Evolutionary conservation across 1,140 invertebrate species (phyloP).

Genomic region (Adoxophyes honmai): DNA sequence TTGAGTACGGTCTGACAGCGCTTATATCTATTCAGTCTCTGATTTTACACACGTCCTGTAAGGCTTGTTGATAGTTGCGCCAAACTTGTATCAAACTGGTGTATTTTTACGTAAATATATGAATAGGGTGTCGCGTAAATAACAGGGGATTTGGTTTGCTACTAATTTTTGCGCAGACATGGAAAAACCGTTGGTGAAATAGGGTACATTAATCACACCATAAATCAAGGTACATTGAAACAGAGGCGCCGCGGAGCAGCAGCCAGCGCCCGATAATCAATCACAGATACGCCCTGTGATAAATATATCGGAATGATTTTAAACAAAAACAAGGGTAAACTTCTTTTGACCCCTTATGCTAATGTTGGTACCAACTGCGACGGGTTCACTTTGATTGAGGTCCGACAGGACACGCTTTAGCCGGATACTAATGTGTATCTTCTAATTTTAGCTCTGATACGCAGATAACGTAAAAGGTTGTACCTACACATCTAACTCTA

Average conservation of each 20-base stretch:
- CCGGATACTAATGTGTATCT: constrained; percentile 15
- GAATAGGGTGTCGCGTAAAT: background rate
- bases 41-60: constrained; percentile 26
- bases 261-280: background rate
- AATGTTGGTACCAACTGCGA: constrained; percentile 3
- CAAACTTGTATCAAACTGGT: constrained; percentile 23
- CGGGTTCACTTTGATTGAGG: constrained; percentile 30
- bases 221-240: constrained; percentile 15
- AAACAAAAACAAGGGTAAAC: constrained; percentile 11
- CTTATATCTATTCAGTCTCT: constrained; percentile 26
- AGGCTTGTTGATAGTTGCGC: constrained; percentile 34
- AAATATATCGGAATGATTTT: background rate
- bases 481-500: background rate
- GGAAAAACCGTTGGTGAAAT: constrained; percentile 2
- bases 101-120: background rate
- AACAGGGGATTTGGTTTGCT: background rate
- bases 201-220: constrained; percentile 10
- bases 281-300: constrained; percentile 5
- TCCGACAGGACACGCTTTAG: constrained; percentile 27
- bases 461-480: background rate
- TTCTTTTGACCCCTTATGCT: constrained; percentile 5
- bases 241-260: background rate
- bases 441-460: constrained; percentile 17
- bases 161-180: constrained; percentile 7
- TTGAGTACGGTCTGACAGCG: constrained; percentile 45